These are phyloP conservation scores for Anoplopoma fimbria DNA, from an alignment of 2,113 vertebrate genomes.

Conservation along the genomic window DNA sequence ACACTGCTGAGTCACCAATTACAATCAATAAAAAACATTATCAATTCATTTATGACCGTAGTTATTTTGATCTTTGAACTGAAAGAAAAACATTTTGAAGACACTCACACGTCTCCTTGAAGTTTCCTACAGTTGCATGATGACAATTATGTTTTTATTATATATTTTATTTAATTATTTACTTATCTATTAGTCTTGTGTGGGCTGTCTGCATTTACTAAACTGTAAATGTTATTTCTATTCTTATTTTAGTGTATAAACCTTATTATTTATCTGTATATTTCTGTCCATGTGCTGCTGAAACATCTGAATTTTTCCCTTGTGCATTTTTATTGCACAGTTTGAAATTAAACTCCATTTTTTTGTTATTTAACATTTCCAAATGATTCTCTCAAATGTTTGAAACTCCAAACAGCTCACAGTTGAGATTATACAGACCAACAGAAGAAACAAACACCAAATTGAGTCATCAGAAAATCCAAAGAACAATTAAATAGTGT, in stretches of 20 bases:
- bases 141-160: neutral
- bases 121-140: neutral
- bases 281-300: too few relatives aligned
- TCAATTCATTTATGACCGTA: neutral
- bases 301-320: too few relatives aligned
- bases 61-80: conserved; percentile 13
- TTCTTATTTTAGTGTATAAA: neutral
- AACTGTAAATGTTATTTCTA: neutral
- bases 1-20: neutral
- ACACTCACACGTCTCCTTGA: too few relatives aligned
- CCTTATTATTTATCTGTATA: neutral
- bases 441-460: neutral
- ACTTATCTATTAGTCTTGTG: neutral
- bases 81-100: neutral
- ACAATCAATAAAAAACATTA: conserved; percentile 19
- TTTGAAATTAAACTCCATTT: too few relatives aligned
- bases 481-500: too few relatives aligned
- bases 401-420: neutral
- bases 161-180: neutral
- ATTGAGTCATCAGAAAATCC: neutral
- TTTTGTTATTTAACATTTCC: too few relatives aligned
- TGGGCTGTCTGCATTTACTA: neutral
- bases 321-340: too few relatives aligned
- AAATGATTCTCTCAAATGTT: neutral
- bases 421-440: neutral